Base-by-base conservation (phyloP, 2,113 vertebrate species). In the Pogona vitticeps region DNA sequence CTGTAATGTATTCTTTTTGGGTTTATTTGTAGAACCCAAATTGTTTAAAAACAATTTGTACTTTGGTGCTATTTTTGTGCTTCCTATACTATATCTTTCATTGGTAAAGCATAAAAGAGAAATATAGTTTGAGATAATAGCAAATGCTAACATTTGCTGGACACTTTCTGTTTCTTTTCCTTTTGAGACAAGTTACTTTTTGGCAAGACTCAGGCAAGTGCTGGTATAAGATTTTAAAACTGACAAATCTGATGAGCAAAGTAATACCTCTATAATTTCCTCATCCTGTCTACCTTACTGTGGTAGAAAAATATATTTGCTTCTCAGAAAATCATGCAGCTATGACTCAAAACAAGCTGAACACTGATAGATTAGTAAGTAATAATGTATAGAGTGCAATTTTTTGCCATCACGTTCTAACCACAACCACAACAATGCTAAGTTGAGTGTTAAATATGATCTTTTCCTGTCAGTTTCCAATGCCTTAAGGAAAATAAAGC, bases 391-490 rank as follows among this genome's bases (percentile, higher is more conserved):
- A 0, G 0, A 87, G 91, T 88, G 81, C 87, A 91, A 84, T 93
- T 94, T 90, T n/a, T 89, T 90, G 80, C 87, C 67, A 90, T 95
- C 96, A 97, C 95, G 94, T 96, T 89, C 89, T 88, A 93, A 88
- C 90, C 91, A 86, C 95, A 96, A 92, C 90, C 94, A 88, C 92
- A 88, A 26, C 42, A 28, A 81, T 46, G 94, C 89, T 88, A 89
- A 93, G 92, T 92, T 87, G 93, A 95, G 96, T 96, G 91, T 90
- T 83, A 82, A 68, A 40, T 72, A 21, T 26, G 0, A 38, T 73
- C 6, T 15, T 71, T 52, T 58, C 9, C 82, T 76, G 88, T 63
- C 76, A 87, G 20, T 14, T 56, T 21, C 28, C 87, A 14, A 87
- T 81, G 3, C 15, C 0, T 72, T 31, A 75, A 80, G 36, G 63